A percentile compares a stretch with the other conserved stretches of the same genome.
Evolutionary conservation across 2,888 invertebrate species (phyloP).

Genomic region (Blomia tropicalis): DNA sequence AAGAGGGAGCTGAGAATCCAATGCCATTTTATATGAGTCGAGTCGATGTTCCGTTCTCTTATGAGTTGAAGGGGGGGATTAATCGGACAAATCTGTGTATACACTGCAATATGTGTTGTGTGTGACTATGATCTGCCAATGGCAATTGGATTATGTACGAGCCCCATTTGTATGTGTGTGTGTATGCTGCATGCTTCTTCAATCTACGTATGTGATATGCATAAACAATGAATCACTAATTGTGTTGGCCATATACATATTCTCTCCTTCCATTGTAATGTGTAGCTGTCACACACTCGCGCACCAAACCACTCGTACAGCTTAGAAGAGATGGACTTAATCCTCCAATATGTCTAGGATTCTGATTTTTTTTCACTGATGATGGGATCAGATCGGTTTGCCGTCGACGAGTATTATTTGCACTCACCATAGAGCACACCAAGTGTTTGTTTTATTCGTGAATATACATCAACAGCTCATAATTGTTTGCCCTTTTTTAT

Average conservation of each 20-base stretch:
- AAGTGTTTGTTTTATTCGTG: conserved; percentile 10
- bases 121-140: conserved; percentile 3
- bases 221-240: conserved; percentile 11
- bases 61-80: no score
- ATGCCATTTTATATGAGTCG: no score
- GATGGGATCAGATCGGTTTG: background rate
- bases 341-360: no score
- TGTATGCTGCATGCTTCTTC: background rate
- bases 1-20: no score
- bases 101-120: no score
- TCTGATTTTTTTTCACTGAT: background rate
- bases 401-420: no score
- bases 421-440: no score
- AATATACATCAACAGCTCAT: conserved; percentile 15
- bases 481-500: conserved; percentile 13
- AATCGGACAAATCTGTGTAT: background rate
- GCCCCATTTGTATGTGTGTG: no score
- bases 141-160: conserved; percentile 9
- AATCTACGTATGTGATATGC: conserved; percentile 12
- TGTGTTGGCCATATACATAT: background rate
- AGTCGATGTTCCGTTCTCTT: no score
- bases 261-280: no score
- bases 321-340: no score
- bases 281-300: background rate
- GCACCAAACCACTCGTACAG: no score